phyloP scores from a whole-genome alignment of 2,113 vertebrate genomes.

The Planiliza haematocheilus region DNA sequence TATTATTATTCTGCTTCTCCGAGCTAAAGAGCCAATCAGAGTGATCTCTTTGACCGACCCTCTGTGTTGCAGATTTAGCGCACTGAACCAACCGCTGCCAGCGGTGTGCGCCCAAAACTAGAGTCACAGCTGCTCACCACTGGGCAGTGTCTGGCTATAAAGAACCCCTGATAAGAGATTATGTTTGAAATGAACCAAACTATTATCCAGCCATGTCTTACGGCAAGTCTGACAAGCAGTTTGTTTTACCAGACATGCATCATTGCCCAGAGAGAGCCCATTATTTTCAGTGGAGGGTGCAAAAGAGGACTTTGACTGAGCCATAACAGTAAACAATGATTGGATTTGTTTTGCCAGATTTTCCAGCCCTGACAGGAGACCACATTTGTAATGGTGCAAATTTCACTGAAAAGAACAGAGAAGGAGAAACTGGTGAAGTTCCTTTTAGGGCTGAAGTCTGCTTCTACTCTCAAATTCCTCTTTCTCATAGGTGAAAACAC shows the following conservation, averaged over 20 bases:
- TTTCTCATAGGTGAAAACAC: no score
- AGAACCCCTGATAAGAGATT: neutral
- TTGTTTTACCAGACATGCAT: conserved; percentile 16
- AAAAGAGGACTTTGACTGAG: conserved; percentile 4
- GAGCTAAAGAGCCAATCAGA: no score
- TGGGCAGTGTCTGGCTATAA: no score
- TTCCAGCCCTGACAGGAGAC: neutral
- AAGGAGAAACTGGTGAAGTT: no score
- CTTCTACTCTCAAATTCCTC: no score
- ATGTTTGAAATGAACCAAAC: conserved; percentile 6
- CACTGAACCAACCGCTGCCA: no score
- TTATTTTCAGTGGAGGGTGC: conserved; percentile 9
- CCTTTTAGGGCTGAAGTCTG: no score
- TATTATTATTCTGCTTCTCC: no score
- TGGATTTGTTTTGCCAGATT: conserved; percentile 24
- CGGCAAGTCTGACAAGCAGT: neutral
- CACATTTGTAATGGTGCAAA: neutral
- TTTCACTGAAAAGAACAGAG: neutral
- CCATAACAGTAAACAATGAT: neutral
- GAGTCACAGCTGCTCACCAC: no score
- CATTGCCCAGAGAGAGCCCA: conserved; percentile 1
- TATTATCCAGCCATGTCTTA: neutral
- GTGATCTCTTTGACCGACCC: no score
- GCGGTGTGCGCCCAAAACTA: no score
- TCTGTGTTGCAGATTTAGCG: no score